Evolutionary conservation across 2,113 vertebrate species (phyloP).

Genomic region (Aramus guarauna): DNA sequence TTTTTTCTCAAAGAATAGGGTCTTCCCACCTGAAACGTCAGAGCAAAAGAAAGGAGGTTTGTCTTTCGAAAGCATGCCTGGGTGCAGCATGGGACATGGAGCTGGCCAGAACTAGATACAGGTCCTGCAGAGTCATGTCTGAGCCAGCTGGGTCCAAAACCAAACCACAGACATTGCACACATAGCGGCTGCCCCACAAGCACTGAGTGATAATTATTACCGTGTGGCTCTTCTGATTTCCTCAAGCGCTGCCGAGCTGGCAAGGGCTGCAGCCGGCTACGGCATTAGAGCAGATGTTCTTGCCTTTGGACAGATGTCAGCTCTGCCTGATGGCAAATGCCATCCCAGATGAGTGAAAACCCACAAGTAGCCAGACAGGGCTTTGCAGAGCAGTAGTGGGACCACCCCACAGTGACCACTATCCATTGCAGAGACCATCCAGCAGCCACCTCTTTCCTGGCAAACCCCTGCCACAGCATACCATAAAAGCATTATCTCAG

Average conservation of each 20-base stretch:
- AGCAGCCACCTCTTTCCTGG: background rate
- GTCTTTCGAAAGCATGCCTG: background rate
- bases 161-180: conserved; percentile 26
- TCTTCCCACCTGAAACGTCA: background rate
- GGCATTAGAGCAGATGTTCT: conserved; percentile 21
- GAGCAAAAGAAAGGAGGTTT: background rate
- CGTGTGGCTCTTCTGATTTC: background rate
- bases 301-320: conserved; percentile 9
- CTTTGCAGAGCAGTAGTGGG: background rate
- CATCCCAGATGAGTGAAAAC: background rate
- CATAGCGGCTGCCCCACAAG: background rate
- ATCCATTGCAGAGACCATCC: background rate
- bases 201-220: background rate
- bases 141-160: background rate
- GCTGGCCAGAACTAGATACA: background rate
- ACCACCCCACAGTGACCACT: background rate
- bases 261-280: background rate
- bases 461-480: background rate
- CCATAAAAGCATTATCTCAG: background rate
- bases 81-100: background rate
- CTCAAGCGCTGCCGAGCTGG: background rate
- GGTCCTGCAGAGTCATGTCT: background rate
- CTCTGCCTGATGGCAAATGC: background rate
- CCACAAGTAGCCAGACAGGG: background rate
- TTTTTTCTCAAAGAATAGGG: background rate